Conservation (phyloP, 1,140 invertebrate genomes). For the Coenobita brevimanus region DNA sequence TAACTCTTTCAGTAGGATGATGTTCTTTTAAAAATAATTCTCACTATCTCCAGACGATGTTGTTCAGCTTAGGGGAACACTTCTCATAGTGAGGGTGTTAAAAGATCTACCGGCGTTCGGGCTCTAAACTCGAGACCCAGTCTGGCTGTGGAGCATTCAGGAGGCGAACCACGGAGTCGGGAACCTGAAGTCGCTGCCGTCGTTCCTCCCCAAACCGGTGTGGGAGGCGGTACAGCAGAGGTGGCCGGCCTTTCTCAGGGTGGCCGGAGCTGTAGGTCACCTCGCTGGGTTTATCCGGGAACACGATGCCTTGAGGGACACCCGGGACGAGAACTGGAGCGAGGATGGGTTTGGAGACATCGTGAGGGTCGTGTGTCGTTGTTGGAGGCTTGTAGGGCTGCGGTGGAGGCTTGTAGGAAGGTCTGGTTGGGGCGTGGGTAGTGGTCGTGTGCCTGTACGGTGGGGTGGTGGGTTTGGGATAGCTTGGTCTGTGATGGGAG, state of each 20-base stretch:
- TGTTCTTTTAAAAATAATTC: too few relatives aligned
- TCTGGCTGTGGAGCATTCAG: constrained; percentile 44
- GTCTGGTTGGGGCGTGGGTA: not conserved
- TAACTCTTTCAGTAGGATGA: too few relatives aligned
- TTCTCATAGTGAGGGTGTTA: too few relatives aligned
- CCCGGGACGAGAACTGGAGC: constrained; percentile 23
- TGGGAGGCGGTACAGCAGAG: constrained; percentile 4
- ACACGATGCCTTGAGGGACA: not conserved
- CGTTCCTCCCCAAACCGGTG: not conserved
- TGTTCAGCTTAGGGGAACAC: too few relatives aligned
- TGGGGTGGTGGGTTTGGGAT: not conserved
- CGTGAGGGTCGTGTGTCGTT: constrained; percentile 3
- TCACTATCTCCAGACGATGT: too few relatives aligned
- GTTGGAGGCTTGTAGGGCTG: not conserved
- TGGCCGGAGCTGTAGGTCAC: not conserved
- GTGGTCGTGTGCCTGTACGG: not conserved
- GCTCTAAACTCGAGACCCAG: constrained; percentile 43
- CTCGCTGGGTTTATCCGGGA: not conserved
- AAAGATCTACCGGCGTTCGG: constrained; percentile 24
- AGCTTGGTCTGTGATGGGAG: not conserved
- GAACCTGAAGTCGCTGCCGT: constrained; percentile 37
- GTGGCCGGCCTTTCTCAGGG: not conserved
- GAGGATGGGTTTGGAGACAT: constrained; percentile 20
- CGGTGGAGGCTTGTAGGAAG: not conserved
- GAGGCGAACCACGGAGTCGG: constrained; percentile 28